Percentiles rank a stretch among this genome's conserved stretches.
These are phyloP conservation scores for Eilema depressum DNA, from an alignment of 2,888 invertebrate genomes.

Conservation along the genomic window DNA sequence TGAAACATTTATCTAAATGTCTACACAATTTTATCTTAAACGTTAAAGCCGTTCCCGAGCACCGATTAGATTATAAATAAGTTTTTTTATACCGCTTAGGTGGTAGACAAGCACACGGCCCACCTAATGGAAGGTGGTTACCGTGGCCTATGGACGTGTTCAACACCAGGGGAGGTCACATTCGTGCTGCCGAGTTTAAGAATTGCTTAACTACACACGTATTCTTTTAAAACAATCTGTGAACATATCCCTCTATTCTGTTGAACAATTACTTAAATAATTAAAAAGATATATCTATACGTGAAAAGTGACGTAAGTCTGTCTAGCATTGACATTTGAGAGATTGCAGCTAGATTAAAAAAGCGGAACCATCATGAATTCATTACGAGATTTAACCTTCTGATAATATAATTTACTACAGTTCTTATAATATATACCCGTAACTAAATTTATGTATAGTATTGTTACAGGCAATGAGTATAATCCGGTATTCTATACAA, in stretches of 20 bases:
- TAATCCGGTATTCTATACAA: too few relatives aligned
- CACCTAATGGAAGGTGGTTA: too few relatives aligned
- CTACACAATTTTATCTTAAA: neutral
- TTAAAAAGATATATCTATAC: neutral
- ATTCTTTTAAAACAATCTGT: neutral
- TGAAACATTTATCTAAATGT: neutral
- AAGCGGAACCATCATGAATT: neutral
- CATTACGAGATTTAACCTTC: neutral
- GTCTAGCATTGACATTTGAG: neutral
- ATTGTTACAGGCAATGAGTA: too few relatives aligned
- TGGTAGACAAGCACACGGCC: too few relatives aligned
- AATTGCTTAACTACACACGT: too few relatives aligned
- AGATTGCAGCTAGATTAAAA: conserved; percentile 2
- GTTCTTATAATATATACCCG: neutral
- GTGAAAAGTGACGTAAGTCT: neutral
- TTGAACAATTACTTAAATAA: neutral
- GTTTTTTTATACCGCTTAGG: too few relatives aligned
- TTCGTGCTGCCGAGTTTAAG: too few relatives aligned
- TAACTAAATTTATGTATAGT: neutral
- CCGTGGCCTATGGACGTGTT: too few relatives aligned
- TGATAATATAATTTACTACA: conserved; percentile 1
- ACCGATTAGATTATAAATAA: neutral
- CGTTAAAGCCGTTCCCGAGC: neutral
- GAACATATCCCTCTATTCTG: neutral
- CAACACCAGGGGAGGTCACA: too few relatives aligned